These are phyloP conservation scores for Pseudomyrmex pallidus DNA, from an alignment of 1,140 invertebrate species.

Conservation along the genomic window DNA sequence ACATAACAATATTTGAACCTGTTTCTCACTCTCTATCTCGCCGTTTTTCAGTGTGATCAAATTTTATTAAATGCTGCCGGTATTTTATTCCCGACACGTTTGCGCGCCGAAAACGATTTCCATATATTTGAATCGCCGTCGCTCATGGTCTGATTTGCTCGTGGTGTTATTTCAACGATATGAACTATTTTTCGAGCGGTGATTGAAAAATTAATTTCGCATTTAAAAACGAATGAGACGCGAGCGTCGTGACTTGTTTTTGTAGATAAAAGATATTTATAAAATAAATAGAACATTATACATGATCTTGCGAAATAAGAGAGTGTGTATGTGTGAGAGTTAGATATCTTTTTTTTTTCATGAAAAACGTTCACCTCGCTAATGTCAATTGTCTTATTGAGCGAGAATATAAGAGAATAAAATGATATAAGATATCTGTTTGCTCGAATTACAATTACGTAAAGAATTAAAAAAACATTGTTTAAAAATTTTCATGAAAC, in stretches of 20 bases:
- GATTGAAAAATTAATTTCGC: constrained; percentile 37
- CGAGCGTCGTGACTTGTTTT: constrained; percentile 3
- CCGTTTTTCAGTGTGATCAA: not conserved
- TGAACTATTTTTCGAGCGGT: constrained; percentile 13
- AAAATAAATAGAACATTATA: not conserved
- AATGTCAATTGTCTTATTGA: not conserved
- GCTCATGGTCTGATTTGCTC: not conserved
- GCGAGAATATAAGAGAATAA: not conserved
- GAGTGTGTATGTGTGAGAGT: too few species aligned
- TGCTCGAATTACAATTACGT: not conserved
- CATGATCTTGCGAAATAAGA: too few species aligned
- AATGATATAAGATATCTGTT: not conserved
- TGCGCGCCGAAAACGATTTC: constrained; percentile 13
- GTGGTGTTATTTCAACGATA: constrained; percentile 32
- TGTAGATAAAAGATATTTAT: constrained; percentile 1
- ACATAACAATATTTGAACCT: constrained; percentile 18
- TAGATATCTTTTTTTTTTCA: too few species aligned
- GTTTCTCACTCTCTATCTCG: too few species aligned
- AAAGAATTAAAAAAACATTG: too few species aligned
- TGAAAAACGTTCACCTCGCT: too few species aligned
- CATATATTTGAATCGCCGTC: constrained; percentile 20
- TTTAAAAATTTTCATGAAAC: constrained; percentile 5
- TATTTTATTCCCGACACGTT: constrained; percentile 35
- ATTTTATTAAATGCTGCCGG: constrained; percentile 45
- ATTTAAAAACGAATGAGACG: constrained; percentile 25